These are phyloP conservation scores for Acrossocheilus wenchowensis DNA, from an alignment of 2,797 vertebrate genomes.

Conservation along the genomic window DNA sequence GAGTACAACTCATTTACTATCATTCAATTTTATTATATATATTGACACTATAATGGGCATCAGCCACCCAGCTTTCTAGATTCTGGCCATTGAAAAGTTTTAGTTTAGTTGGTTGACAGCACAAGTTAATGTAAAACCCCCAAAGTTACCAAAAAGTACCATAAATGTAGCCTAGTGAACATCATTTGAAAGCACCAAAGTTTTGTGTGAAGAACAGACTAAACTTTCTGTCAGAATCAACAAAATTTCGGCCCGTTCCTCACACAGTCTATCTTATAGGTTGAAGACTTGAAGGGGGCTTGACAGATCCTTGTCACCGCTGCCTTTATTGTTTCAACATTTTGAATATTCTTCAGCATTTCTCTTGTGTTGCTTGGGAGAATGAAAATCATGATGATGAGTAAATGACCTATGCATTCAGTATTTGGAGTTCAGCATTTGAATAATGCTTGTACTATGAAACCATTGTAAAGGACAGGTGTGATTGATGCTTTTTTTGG, in stretches of 20 bases:
- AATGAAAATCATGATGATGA: neutral
- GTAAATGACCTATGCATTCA: neutral
- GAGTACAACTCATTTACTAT: neutral
- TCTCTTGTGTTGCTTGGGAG: neutral
- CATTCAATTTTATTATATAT: neutral
- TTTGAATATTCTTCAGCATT: neutral
- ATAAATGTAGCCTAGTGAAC: neutral
- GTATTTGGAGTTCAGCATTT: neutral
- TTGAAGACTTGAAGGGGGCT: neutral
- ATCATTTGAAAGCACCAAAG: neutral
- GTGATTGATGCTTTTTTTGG: conserved; percentile 15
- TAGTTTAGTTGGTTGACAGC: neutral
- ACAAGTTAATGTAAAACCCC: neutral
- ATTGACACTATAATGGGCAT: neutral
- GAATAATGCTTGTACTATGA: neutral
- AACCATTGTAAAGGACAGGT: conserved; percentile 17
- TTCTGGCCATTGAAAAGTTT: neutral
- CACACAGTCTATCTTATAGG: neutral
- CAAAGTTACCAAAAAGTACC: neutral
- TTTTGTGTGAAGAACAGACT: neutral
- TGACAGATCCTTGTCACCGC: neutral
- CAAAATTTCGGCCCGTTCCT: neutral
- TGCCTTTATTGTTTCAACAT: neutral
- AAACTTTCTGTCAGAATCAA: neutral
- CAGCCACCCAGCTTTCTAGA: neutral